Base-by-base conservation (phyloP, 1,140 invertebrate genomes). In the Brachionus asplanchnoidis region DNA sequence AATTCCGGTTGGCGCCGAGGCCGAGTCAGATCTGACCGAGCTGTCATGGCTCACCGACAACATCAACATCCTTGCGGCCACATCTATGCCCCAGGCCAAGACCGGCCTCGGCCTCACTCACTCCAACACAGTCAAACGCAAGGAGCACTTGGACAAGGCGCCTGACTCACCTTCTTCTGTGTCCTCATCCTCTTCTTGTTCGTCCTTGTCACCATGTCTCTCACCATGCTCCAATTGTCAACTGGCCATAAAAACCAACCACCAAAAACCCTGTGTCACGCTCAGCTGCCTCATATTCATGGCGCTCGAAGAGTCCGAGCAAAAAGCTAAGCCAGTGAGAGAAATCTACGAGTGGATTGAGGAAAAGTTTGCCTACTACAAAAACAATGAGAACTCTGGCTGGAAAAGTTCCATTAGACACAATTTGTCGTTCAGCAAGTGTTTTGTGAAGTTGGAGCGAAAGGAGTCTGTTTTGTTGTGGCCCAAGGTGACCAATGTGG, bases 251-350 rank as follows among this genome's bases (percentile, higher is more conserved):
- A 77, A 77, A 77, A 28, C 17, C n/a, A 26, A 77, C 6, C 11
- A 77, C 26, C n/a, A 46, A 42, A 97, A 97, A 89, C 95, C 96
- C 50, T 95, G 95, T 28, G 97, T 96, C 89, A 97, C 95, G 40
- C 97, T 95, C 89, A 96, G 95, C 85, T 97, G 95, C 89, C 92
- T 98, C 44, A 98, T 98, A 87, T 97, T 97, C 90, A 97, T 98
- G 95, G 95, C 96, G 20, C 96, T 97, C 86, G 95, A 98, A 89
- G 94, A 95, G 86, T 95, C 95, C 0, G 92, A 93, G 4, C 92
- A 93, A 60, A 94, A 96, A 88, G 95, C 95, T 6, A 88, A 97
- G 80, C 95, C 95, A 1, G 96, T 98, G 0, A 97, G 97, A 88
- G 88, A 89, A 85, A 90, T 90, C 85, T 90, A 90, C 85, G 87